Conservation (phyloP, 1,140 invertebrate genomes). For the Danaus plexippus region DNA sequence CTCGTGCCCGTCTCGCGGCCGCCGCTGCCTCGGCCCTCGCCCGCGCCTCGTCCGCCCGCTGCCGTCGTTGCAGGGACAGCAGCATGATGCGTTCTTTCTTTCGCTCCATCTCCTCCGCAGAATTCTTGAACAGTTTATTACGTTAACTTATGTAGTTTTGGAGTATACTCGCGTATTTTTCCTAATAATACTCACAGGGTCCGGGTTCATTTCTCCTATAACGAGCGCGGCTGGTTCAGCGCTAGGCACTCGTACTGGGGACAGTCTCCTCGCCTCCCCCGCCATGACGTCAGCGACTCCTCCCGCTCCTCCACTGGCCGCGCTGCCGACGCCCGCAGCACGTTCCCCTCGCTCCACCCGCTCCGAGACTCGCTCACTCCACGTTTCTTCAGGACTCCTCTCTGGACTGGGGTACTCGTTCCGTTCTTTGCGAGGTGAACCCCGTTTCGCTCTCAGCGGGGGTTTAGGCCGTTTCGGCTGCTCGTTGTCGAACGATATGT, state of each 20-base stretch:
- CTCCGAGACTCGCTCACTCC: conserved; percentile 23
- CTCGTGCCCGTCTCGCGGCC: conserved; percentile 81
- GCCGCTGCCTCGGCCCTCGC: conserved; percentile 88
- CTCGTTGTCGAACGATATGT: conserved; percentile 93
- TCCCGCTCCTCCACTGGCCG: conserved; percentile 6
- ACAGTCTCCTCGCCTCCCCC: conserved; percentile 8
- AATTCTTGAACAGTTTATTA: conserved; percentile 72
- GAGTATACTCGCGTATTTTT: too few species aligned
- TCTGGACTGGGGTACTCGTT: conserved; percentile 52
- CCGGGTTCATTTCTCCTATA: conserved; percentile 54
- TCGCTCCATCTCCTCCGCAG: conserved; percentile 89
- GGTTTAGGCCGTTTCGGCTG: conserved; percentile 91
- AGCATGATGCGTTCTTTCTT: conserved; percentile 92
- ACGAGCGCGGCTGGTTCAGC: conserved; percentile 52
- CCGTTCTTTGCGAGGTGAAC: conserved; percentile 83
- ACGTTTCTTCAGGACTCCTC: conserved; percentile 44
- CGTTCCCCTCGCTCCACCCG: conserved; percentile 13
- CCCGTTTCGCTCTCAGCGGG: conserved; percentile 81
- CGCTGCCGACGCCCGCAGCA: not conserved
- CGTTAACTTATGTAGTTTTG: too few species aligned
- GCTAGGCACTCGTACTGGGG: conserved; percentile 18
- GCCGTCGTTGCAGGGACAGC: conserved; percentile 86
- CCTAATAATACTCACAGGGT: conserved; percentile 37
- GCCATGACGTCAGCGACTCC: not conserved
- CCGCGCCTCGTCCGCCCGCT: conserved; percentile 90